Evolutionary conservation across 2,113 vertebrate genomes (phyloP).

Genomic region (Alligator sinensis): DNA sequence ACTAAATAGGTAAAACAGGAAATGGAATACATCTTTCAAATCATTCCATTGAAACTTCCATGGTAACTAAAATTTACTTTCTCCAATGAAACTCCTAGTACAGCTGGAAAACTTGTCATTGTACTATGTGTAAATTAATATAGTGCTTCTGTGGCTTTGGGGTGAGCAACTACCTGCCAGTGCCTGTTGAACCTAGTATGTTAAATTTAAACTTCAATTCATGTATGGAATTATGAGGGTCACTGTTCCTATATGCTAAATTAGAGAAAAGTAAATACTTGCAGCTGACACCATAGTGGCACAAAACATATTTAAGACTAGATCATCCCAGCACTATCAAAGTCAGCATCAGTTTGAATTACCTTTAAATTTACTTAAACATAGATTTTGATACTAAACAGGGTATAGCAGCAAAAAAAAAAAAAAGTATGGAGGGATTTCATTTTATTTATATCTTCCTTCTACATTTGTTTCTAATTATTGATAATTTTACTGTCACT

Average conservation of each 20-base stretch:
- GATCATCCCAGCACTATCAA: not conserved
- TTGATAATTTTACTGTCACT: constrained; percentile 9
- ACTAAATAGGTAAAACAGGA: too few species aligned
- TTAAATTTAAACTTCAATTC: not conserved
- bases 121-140: too few species aligned
- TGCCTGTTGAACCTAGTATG: not conserved
- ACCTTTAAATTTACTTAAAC: constrained; percentile 36
- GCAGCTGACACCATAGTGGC: not conserved
- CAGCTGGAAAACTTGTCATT: too few species aligned
- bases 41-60: too few species aligned
- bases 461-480: constrained; percentile 43
- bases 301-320: not conserved
- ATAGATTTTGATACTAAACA: constrained; percentile 6
- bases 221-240: not conserved
- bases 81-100: too few species aligned
- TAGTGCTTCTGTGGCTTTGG: too few species aligned
- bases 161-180: too few species aligned
- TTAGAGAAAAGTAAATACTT: constrained; percentile 7
- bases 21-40: too few species aligned
- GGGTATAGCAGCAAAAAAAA: not conserved
- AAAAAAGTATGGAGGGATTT: constrained; percentile 31
- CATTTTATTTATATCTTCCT: constrained; percentile 5
- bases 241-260: not conserved
- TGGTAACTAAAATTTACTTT: too few species aligned
- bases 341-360: not conserved